These are phyloP conservation scores for silkworm (Bombyx mori) DNA, from an alignment of 1,140 invertebrate genomes.

Conservation along the genomic window DNA sequence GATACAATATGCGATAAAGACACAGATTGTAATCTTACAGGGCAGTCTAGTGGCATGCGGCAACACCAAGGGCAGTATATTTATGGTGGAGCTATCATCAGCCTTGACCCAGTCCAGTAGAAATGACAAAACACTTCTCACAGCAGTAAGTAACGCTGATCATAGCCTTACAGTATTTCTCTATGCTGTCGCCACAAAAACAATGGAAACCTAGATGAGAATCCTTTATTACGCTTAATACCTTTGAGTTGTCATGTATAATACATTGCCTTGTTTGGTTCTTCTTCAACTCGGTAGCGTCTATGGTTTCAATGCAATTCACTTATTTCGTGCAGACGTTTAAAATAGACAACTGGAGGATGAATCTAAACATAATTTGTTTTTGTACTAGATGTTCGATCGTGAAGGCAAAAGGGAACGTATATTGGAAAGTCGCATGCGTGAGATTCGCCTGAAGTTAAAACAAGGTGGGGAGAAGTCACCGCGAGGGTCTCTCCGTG, in stretches of 20 bases:
- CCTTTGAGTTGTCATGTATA: no score
- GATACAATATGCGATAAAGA: no score
- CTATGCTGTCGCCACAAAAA: no score
- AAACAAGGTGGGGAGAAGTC: constrained; percentile 38
- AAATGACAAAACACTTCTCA: constrained; percentile 89
- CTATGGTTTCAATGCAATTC: no score
- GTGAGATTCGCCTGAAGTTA: constrained; percentile 81
- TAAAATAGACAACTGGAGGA: no score
- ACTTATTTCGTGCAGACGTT: no score
- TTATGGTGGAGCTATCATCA: constrained; percentile 88
- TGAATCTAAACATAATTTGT: no score
- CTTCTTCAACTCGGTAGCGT: no score
- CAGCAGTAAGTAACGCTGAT: constrained; percentile 76
- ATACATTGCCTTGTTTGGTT: no score
- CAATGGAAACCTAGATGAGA: no score
- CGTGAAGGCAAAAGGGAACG: constrained; percentile 92
- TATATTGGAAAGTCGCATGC: constrained; percentile 89
- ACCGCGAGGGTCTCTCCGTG: constrained; percentile 18
- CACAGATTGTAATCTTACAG: constrained; percentile 19
- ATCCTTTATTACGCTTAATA: no score
- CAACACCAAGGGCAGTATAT: constrained; percentile 84
- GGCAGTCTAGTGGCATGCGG: constrained; percentile 86
- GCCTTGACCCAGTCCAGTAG: constrained; percentile 82
- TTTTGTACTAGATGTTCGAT: constrained; percentile 79
- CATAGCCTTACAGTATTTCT: no score